These are phyloP conservation scores for Drosophila sulfurigaster DNA, from an alignment of 1,140 invertebrate species.

Conservation along the genomic window DNA sequence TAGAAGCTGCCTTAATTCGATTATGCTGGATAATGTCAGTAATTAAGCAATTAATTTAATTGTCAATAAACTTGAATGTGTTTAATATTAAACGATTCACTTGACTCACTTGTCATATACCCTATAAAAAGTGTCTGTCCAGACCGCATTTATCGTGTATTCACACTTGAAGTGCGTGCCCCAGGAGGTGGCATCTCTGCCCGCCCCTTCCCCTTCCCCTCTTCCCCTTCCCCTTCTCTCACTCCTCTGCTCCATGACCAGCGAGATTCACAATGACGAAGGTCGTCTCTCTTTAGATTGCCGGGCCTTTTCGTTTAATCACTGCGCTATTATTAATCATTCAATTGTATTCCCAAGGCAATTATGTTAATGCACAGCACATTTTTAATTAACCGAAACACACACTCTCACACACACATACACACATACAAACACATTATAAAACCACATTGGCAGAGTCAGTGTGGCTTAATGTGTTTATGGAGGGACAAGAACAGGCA, in stretches of 20 bases:
- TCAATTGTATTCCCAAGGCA: slow-evolving; percentile 68
- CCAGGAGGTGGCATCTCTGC: background rate
- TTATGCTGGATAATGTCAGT: background rate
- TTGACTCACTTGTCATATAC: slow-evolving; percentile 1
- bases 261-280: slow-evolving; percentile 38
- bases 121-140: background rate
- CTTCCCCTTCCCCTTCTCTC: too few relatives aligned
- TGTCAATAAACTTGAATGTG: background rate
- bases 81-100: background rate
- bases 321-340: slow-evolving; percentile 69
- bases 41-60: background rate
- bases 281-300: slow-evolving; percentile 37
- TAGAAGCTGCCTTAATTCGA: background rate
- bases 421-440: slow-evolving; percentile 13
- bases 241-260: background rate
- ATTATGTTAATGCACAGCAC: slow-evolving; percentile 68
- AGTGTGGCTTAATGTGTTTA: slow-evolving; percentile 50
- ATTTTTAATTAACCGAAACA: slow-evolving; percentile 66
- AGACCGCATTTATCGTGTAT: slow-evolving; percentile 10
- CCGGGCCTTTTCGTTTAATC: slow-evolving; percentile 59
- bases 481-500: slow-evolving; percentile 7
- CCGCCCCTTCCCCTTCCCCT: too few relatives aligned
- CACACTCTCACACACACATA: slow-evolving; percentile 13
- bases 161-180: slow-evolving; percentile 9
- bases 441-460: slow-evolving; percentile 48